Percentiles rank a stretch among this genome's conserved stretches.
phyloP scores from a whole-genome alignment of 1,140 invertebrate genomes.

The Acyrthosiphon pisum region DNA sequence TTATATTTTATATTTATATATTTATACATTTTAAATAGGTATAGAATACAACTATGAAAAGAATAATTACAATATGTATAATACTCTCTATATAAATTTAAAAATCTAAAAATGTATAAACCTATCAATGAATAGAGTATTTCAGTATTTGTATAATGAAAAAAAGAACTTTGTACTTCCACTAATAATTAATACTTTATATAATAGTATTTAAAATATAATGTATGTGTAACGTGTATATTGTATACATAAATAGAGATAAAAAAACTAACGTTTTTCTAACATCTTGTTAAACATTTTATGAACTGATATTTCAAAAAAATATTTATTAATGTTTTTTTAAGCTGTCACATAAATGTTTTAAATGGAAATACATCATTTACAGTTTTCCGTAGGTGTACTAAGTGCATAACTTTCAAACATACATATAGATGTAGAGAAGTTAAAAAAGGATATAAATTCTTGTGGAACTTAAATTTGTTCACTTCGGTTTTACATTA shows the following conservation, averaged over 20 bases:
- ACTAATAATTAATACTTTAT: too few species aligned
- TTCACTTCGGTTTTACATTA: background rate
- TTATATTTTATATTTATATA: background rate
- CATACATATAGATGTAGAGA: background rate
- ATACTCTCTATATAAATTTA: background rate
- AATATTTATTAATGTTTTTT: background rate
- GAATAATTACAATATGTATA: background rate
- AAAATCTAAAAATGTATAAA: background rate
- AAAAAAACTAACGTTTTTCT: background rate
- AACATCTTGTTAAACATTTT: background rate
- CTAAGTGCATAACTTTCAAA: background rate
- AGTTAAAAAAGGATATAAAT: background rate
- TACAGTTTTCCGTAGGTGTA: background rate
- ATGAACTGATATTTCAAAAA: background rate
- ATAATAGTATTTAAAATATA: too few species aligned
- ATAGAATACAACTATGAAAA: background rate
- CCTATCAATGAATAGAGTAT: background rate
- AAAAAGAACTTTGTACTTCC: too few species aligned
- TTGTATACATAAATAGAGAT: too few species aligned
- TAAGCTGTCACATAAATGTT: background rate
- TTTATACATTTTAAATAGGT: background rate
- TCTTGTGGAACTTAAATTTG: background rate
- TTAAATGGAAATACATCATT: background rate
- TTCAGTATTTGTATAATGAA: too few species aligned
- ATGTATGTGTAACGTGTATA: too few species aligned